phyloP scores from a whole-genome alignment of 2,797 vertebrate species.

The Limosa lapponica region DNA sequence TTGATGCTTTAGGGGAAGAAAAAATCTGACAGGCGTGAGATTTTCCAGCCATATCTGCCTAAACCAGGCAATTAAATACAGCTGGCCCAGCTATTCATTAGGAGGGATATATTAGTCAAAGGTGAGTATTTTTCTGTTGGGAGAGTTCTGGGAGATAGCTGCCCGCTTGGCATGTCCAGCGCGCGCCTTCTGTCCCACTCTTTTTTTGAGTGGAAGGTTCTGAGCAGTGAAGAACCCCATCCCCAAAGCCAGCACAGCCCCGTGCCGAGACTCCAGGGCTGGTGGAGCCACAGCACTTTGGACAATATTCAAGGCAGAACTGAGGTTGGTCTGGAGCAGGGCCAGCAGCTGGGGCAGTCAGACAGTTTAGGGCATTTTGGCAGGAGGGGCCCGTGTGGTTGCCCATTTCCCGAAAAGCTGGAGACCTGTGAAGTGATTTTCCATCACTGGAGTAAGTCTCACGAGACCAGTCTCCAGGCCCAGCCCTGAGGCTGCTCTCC shows the following conservation, averaged over 20 bases:
- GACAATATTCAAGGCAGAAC: background rate
- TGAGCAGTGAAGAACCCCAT: accelerated
- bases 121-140: background rate
- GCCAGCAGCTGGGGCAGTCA: background rate
- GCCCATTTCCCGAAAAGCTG: background rate
- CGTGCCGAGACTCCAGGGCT: background rate
- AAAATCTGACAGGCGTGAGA: background rate
- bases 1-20: background rate
- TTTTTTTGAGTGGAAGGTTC: background rate
- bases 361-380: background rate
- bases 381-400: background rate
- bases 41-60: background rate
- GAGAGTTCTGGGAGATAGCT: background rate
- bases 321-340: background rate
- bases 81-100: background rate
- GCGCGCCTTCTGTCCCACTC: background rate
- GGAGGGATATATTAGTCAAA: background rate
- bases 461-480: background rate
- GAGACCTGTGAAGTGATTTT: background rate
- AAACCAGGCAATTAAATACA: conserved; percentile 5
- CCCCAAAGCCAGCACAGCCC: background rate
- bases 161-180: background rate
- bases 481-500: background rate
- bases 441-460: background rate
- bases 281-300: background rate